Evolutionary conservation across 2,888 invertebrate species (phyloP).

Genomic region (Hydriomena furcata): DNA sequence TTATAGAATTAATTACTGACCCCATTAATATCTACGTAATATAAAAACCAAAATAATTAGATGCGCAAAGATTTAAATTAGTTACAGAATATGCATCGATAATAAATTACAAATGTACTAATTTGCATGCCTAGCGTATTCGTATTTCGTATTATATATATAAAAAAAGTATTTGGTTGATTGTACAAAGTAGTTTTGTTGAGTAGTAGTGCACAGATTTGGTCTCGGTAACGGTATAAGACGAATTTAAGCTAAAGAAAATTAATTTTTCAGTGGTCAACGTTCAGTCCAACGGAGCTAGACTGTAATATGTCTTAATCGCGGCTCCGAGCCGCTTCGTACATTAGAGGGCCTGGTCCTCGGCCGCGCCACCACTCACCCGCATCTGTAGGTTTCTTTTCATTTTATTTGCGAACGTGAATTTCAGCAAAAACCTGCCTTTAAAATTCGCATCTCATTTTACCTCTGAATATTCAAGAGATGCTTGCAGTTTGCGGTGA

Average conservation of each 20-base stretch:
- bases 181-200: constrained; percentile 36
- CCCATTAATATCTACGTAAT: constrained; percentile 6
- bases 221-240: constrained; percentile 63
- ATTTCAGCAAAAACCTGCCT: constrained; percentile 32
- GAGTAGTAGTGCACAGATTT: constrained; percentile 55
- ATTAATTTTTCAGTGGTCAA: constrained; percentile 80
- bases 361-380: constrained; percentile 74
- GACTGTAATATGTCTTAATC: constrained; percentile 64
- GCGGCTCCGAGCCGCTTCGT: constrained; percentile 64
- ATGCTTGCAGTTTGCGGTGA: constrained; percentile 20
- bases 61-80: constrained; percentile 4
- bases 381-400: constrained; percentile 77
- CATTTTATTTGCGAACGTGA: constrained; percentile 50
- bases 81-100: not conserved
- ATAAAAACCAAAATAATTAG: not conserved
- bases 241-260: constrained; percentile 62
- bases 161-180: constrained; percentile 23
- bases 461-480: constrained; percentile 18
- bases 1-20: constrained; percentile 14
- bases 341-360: constrained; percentile 69
- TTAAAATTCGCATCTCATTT: constrained; percentile 15
- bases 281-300: constrained; percentile 78
- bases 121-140: constrained; percentile 47
- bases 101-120: constrained; percentile 12
- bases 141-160: no score